Conservation (phyloP, 2,888 invertebrate species). For the Punctoribates punctum region DNA sequence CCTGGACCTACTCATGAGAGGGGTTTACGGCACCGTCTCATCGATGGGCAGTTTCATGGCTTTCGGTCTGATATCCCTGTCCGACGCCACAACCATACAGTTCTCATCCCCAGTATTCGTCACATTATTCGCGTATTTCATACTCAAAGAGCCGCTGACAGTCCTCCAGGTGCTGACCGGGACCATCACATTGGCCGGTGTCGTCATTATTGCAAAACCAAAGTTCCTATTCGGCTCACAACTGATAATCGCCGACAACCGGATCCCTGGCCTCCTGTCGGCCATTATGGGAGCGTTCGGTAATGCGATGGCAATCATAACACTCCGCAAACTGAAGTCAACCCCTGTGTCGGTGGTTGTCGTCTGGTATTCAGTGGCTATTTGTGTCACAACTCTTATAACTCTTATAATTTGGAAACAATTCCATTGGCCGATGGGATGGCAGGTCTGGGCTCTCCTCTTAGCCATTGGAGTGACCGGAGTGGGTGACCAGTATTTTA, state of each 20-base stretch:
- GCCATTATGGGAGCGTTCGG: slow-evolving; percentile 37
- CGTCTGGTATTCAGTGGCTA: slow-evolving; percentile 37
- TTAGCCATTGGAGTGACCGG: slow-evolving; percentile 69
- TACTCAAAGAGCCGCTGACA: slow-evolving; percentile 81
- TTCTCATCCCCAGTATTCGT: slow-evolving; percentile 90
- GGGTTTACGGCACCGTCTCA: slow-evolving; percentile 35
- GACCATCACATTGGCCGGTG: slow-evolving; percentile 74
- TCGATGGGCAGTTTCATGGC: slow-evolving; percentile 34
- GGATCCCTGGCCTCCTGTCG: slow-evolving; percentile 24
- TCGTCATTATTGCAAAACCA: slow-evolving; percentile 78
- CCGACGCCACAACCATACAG: slow-evolving; percentile 82
- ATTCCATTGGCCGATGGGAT: slow-evolving; percentile 25
- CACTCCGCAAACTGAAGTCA: slow-evolving; percentile 39
- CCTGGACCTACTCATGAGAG: slow-evolving; percentile 13
- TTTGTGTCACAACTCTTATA: slow-evolving; percentile 10
- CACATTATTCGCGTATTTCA: slow-evolving; percentile 62
- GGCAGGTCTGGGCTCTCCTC: slow-evolving; percentile 10
- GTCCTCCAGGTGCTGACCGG: slow-evolving; percentile 71
- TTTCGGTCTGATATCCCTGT: slow-evolving; percentile 69
- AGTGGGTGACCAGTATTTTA: slow-evolving; percentile 79
- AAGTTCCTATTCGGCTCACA: slow-evolving; percentile 68
- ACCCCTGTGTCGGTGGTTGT: slow-evolving; percentile 39
- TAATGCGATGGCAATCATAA: slow-evolving; percentile 32
- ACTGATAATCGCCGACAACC: background rate
- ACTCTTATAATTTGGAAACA: slow-evolving; percentile 21